Conservation (phyloP, 2,888 invertebrate species). For the Ochropacha duplaris region DNA sequence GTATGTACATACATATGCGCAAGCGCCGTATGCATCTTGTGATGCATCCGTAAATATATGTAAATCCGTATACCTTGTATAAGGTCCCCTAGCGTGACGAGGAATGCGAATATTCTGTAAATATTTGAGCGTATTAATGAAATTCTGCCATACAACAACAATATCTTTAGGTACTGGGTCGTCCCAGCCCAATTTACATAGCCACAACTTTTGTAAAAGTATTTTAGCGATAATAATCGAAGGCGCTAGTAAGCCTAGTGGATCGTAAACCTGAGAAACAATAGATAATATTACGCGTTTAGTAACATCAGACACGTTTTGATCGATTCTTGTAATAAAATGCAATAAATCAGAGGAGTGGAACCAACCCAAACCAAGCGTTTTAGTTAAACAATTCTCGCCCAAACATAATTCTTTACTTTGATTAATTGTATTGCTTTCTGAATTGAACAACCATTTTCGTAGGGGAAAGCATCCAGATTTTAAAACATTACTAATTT, state of each 20-base stretch:
- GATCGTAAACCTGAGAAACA: constrained; percentile 28
- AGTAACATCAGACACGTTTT: background rate
- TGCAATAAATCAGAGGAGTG: constrained; percentile 15
- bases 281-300: constrained; percentile 21
- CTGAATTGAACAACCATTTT: constrained; percentile 7
- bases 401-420: constrained; percentile 12
- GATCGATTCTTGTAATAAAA: constrained; percentile 13
- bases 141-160: constrained; percentile 8
- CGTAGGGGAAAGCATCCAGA: constrained; percentile 5
- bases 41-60: constrained; percentile 30
- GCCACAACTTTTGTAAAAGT: constrained; percentile 30
- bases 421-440: constrained; percentile 6
- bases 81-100: constrained; percentile 9
- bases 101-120: constrained; percentile 9
- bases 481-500: background rate
- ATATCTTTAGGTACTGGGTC: constrained; percentile 20
- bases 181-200: constrained; percentile 27
- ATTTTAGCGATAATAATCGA: constrained; percentile 24
- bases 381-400: constrained; percentile 17
- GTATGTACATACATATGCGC: constrained; percentile 23
- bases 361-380: constrained; percentile 20
- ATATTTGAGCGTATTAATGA: background rate
- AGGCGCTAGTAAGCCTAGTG: constrained; percentile 24
- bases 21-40: constrained; percentile 23
- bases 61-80: constrained; percentile 11